A percentile compares a stretch with the other conserved stretches of the same genome.
Conservation (phyloP, 2,113 vertebrate species). For the Dendrocopos noguchii region DNA sequence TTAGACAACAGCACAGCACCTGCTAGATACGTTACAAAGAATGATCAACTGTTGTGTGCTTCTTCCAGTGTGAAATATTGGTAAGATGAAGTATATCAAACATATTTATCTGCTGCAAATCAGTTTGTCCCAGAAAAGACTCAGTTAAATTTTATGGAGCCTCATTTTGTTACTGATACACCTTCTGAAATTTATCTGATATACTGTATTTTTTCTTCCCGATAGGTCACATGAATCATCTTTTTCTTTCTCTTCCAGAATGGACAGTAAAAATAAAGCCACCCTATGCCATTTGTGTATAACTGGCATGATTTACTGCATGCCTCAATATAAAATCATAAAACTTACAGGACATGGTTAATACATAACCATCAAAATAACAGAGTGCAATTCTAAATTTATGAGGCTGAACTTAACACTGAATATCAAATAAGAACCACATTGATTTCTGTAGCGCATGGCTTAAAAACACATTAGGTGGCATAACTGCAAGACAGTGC, state of each 20-base stretch:
- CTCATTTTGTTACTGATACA: constrained; percentile 65
- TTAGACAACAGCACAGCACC: not conserved
- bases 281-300: constrained; percentile 60
- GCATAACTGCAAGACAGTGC: constrained; percentile 87
- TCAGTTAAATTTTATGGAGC: constrained; percentile 73
- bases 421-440: constrained; percentile 88
- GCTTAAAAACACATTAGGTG: constrained; percentile 95
- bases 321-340: constrained; percentile 83
- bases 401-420: constrained; percentile 85
- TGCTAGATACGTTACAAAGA: not conserved
- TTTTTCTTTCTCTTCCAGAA: constrained; percentile 43
- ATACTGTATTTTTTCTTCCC: constrained; percentile 63
- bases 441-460: constrained; percentile 90
- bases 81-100: constrained; percentile 52
- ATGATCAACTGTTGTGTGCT: constrained; percentile 15
- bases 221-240: constrained; percentile 67
- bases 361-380: constrained; percentile 91
- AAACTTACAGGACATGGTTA: constrained; percentile 84
- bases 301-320: constrained; percentile 83
- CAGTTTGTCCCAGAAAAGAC: constrained; percentile 62
- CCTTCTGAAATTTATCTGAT: constrained; percentile 70
- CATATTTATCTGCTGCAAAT: constrained; percentile 61
- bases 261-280: constrained; percentile 72
- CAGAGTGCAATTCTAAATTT: constrained; percentile 90
- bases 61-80: constrained; percentile 32